Percentiles rank a stretch among this genome's conserved stretches.
Conservation (phyloP, 37 sponge, comb jelly and placozoan species). For the Diacarnus erythraeanus region DNA sequence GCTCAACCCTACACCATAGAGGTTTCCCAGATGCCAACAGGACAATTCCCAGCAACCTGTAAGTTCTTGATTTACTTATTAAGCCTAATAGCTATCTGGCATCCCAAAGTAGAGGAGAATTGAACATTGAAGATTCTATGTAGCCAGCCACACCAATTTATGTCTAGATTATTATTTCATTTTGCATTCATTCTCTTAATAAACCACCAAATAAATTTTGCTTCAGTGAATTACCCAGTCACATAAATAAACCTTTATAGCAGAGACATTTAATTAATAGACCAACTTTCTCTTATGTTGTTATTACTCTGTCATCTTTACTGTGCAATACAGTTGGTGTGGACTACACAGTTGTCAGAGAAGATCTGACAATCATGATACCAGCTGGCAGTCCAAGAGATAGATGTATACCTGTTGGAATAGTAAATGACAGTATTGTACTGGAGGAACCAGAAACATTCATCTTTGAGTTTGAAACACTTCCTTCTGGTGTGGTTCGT, state of each 20-base stretch:
- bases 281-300: no score
- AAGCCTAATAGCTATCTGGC: not conserved
- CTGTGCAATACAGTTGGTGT: not conserved
- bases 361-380: not conserved
- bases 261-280: no score
- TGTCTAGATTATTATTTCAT: not conserved
- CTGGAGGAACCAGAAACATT: slow-evolving; percentile 11
- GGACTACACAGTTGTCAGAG: not conserved
- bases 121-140: not conserved
- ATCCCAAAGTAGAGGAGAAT: not conserved
- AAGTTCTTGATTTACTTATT: not conserved
- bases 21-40: not conserved
- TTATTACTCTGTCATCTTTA: no score
- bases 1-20: not conserved
- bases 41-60: not conserved
- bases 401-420: not conserved
- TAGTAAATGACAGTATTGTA: slow-evolving; percentile 20
- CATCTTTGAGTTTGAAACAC: not conserved
- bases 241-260: no score
- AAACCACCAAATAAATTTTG: no score
- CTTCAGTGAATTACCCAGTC: not conserved
- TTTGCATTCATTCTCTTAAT: no score
- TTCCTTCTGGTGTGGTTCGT: slow-evolving; percentile 11
- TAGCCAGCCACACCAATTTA: not conserved
- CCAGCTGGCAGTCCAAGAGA: not conserved